Conservation (phyloP, 1,140 invertebrate species). For the Orussus abietinus region DNA sequence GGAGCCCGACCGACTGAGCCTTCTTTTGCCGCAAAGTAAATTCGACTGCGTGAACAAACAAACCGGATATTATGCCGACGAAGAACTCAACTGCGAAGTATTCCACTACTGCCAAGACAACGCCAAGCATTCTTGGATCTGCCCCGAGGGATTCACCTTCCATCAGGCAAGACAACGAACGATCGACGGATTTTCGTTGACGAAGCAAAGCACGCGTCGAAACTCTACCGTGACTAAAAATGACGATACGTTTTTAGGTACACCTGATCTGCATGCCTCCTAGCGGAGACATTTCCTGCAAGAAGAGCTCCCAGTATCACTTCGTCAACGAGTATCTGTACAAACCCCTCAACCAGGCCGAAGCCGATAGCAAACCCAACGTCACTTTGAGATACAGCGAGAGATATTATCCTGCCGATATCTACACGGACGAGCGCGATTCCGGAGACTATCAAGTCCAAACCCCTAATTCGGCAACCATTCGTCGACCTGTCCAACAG, state of each 20-base stretch:
- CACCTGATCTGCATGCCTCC: constrained; percentile 92
- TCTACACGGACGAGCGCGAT: constrained; percentile 67
- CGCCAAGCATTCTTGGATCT: constrained; percentile 88
- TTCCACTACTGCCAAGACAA: constrained; percentile 93
- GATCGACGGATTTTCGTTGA: background rate
- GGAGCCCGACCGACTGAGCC: constrained; percentile 77
- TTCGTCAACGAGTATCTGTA: constrained; percentile 92
- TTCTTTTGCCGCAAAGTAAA: constrained; percentile 76
- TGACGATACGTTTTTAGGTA: constrained; percentile 59
- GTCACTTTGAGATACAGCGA: constrained; percentile 82
- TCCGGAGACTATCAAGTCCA: constrained; percentile 58
- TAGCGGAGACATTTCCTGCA: constrained; percentile 82
- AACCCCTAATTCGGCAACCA: constrained; percentile 18
- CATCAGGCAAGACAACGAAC: constrained; percentile 67
- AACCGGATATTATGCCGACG: constrained; percentile 89
- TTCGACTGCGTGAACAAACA: constrained; percentile 76
- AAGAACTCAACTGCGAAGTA: constrained; percentile 83
- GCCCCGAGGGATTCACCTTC: constrained; percentile 87
- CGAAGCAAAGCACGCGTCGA: background rate
- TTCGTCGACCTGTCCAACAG: constrained; percentile 34
- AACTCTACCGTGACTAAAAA: background rate
- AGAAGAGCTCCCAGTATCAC: constrained; percentile 83
- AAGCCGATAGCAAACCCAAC: constrained; percentile 76
- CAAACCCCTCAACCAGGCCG: constrained; percentile 79
- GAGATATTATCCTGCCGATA: constrained; percentile 72